Conservation (phyloP, 2,888 invertebrate genomes). For the Drosophila nr. fundita region DNA sequence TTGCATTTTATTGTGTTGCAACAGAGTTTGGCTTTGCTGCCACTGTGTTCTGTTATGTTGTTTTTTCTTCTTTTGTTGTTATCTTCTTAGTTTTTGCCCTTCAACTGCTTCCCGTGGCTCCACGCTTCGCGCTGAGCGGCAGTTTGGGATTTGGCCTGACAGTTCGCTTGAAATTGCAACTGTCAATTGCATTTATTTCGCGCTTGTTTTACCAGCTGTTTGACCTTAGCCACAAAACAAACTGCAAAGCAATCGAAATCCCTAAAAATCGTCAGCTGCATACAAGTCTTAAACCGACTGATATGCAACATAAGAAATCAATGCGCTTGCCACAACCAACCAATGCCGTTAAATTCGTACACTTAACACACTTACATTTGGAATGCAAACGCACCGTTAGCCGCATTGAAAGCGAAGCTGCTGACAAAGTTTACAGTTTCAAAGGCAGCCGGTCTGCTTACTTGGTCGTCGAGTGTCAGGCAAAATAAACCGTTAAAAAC, state of each 20-base stretch:
- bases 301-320: background rate
- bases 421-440: conserved; percentile 68
- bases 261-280: conserved; percentile 18
- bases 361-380: conserved; percentile 15
- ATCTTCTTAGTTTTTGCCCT: conserved; percentile 30
- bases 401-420: conserved; percentile 46
- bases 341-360: conserved; percentile 4
- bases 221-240: conserved; percentile 62
- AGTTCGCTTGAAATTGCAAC: conserved; percentile 83
- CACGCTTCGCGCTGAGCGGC: conserved; percentile 54
- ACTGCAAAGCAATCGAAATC: background rate
- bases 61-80: conserved; percentile 10
- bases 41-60: conserved; percentile 20
- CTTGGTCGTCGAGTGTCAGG: conserved; percentile 52
- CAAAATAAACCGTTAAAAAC: conserved; percentile 73
- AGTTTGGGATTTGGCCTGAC: conserved; percentile 81
- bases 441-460: conserved; percentile 46
- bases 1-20: conserved; percentile 78
- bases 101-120: conserved; percentile 23
- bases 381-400: conserved; percentile 32
- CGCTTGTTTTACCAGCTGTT: conserved; percentile 58
- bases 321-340: background rate
- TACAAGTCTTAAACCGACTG: background rate
- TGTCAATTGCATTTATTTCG: conserved; percentile 84
- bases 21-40: conserved; percentile 66